Base-by-base conservation (phyloP, 2,888 invertebrate genomes). In the Ashinkailepas kermadecensis region DNA sequence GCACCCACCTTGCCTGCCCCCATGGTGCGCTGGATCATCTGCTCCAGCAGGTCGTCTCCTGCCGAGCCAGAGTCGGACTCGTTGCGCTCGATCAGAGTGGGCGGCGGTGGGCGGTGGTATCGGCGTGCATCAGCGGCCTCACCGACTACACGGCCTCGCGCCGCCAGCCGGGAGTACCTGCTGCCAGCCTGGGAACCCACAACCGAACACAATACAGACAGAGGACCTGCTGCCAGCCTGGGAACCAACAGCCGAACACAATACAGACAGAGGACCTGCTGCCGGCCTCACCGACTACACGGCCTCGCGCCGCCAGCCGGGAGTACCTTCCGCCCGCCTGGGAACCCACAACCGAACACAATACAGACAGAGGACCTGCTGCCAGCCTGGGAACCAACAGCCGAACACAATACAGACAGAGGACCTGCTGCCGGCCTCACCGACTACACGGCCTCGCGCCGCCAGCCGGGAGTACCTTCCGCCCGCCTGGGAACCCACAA, bases 11-110 rank as follows among this genome's bases (percentile, higher is more conserved):
- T 79, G 58, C 15, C 39, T 18, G 59, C 59, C 15, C 21, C 21
- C 79, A 79, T 79, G 23, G 58, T 79, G 58, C 58, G 79, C 57
- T 59, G 79, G 23, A 79, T 79, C 79, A 79, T 79, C 79, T 79
- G 79, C 58, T 79, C 79, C 15, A 79, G 79, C 58, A 79, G 57
- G 58, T 74, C 56, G 21, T 74, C 74, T 1, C 56, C 74, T 9
- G 15, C 9, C 18, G 74, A 74, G 74, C 54, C 74, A 9, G 74
- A 74, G 56, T 56, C 56, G 54, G 74, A 74, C 74, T 74, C 74
- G 54, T 56, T 21, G 1, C 74, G 79, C 23, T 59, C 58, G 58
- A 79, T 79, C 23, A 79, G 57, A 39, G 39, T 39, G 58, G 57
- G 79, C 23, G 57, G 58, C 58, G 23, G 79, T 58, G 58, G 79